A percentile compares a stretch with the other conserved stretches of the same genome.
Evolutionary conservation across 2,888 invertebrate genomes (phyloP).

Genomic region (Vesta saturnalis): DNA sequence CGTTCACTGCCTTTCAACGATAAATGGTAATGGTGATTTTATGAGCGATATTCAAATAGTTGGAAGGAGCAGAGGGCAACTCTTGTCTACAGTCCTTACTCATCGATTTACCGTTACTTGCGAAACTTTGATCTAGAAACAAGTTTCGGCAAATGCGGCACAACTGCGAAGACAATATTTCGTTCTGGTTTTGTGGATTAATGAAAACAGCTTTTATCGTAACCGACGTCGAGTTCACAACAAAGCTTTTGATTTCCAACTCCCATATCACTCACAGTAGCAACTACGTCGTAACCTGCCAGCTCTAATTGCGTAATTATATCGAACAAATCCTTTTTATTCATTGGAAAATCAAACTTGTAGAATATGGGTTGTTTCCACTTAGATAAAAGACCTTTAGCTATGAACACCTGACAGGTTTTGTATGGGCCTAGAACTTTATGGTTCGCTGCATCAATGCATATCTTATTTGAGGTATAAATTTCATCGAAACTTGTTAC

Average conservation of each 20-base stretch:
- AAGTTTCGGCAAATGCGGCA: neutral
- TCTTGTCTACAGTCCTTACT: neutral
- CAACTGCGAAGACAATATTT: neutral
- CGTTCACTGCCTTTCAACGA: neutral
- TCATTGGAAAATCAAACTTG: no score
- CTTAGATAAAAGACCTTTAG: conserved; percentile 38
- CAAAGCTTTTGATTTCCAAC: conserved; percentile 21
- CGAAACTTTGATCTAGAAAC: neutral
- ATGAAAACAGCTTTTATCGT: neutral
- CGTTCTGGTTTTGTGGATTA: no score
- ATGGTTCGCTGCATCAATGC: conserved; percentile 41
- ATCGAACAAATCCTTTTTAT: no score
- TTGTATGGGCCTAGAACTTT: conserved; percentile 41
- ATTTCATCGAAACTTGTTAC: conserved; percentile 42
- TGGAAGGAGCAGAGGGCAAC: neutral
- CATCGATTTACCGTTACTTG: neutral
- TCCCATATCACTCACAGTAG: conserved; percentile 45
- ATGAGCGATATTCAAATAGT: neutral
- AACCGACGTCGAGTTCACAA: neutral
- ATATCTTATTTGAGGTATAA: conserved; percentile 41
- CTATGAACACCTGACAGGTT: conserved; percentile 41
- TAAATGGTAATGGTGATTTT: neutral
- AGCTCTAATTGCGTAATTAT: conserved; percentile 49
- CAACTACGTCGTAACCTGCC: conserved; percentile 47
- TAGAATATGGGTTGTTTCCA: no score